Base-by-base conservation (phyloP, 2,888 invertebrate genomes). In the Mylabris sibirica region DNA sequence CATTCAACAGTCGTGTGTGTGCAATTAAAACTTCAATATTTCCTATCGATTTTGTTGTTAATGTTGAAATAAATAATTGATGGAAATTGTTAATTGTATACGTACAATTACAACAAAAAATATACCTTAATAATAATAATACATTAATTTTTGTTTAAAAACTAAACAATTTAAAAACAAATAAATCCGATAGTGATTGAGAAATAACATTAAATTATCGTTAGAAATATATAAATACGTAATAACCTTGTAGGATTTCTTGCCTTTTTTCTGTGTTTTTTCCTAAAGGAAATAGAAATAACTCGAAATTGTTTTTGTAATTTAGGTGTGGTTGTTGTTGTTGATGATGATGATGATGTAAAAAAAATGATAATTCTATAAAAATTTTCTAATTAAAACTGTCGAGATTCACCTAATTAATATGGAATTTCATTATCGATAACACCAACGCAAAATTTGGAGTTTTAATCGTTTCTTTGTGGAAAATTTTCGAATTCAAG, bases 161-260 rank as follows among this genome's bases (percentile, higher is more conserved):
- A 14, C 38, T 14, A 38, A 38, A 12, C 14, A 38, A 9, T 53
- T 22, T 53, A 11, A 22, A 22, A 22, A 53, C 20, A 53, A 49
- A 53, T 24, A 53, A 53, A 53, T 53, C 22, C 22, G 24, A 24
- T 53, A 20, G 12, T 2, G 22, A 53, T 53, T 22, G 53, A 53
- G 53, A 24, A 53, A 53, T 12, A 57, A 26, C 57, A 57, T 26
- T 14, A 24, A 57, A n/a, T 57, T 57, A 57, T n/a, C 57, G 26
- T 57, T 57, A 57, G 57, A 57, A 26, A 57, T 3, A 49, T 20
- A 20, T 11, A 26, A 6, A n/a, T 12, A 22, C 17, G 8, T 53
- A 14, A n/a, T 57, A 57, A 57, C 57, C 57, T 57, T 57, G 57
- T 57, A 26, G 26, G 6, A 3, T 24, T 57, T 12, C 12, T 14